These are phyloP conservation scores for Cephalopholis sonnerati DNA, from an alignment of 2,113 vertebrate genomes.

Conservation along the genomic window DNA sequence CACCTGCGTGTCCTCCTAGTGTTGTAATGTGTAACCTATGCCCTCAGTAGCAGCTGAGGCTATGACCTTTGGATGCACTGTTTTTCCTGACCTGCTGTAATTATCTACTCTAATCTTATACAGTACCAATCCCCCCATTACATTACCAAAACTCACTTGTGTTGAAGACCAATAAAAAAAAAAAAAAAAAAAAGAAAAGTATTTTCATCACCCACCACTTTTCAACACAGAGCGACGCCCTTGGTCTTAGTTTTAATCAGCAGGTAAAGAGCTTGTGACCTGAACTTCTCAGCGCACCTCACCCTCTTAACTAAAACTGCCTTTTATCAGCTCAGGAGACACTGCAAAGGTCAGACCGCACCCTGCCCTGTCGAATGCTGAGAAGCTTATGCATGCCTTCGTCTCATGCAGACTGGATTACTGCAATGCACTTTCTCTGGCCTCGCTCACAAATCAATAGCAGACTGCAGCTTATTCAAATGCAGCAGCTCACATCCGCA, in stretches of 20 bases:
- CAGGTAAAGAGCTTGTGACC: background rate
- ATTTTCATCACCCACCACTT: too few relatives aligned
- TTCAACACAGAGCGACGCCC: background rate
- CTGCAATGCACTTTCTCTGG: slow-evolving; percentile 54
- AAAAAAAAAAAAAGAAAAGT: too few relatives aligned
- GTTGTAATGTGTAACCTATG: too few relatives aligned
- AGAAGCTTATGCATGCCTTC: slow-evolving; percentile 29
- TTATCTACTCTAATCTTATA: too few relatives aligned
- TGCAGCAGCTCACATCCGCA: slow-evolving; percentile 20
- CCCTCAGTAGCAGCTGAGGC: too few relatives aligned
- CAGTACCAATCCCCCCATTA: too few relatives aligned
- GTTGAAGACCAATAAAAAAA: too few relatives aligned
- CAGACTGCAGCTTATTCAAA: slow-evolving; percentile 55
- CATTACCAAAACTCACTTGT: too few relatives aligned
- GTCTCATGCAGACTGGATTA: slow-evolving; percentile 66
- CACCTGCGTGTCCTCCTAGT: too few relatives aligned
- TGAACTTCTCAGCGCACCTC: slow-evolving; percentile 3
- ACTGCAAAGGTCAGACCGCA: slow-evolving; percentile 28
- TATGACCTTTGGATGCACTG: too few relatives aligned
- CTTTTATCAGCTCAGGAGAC: slow-evolving; percentile 39
- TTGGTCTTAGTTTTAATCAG: background rate
- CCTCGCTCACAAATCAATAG: slow-evolving; percentile 57
- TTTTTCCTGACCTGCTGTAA: too few relatives aligned
- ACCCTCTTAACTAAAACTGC: slow-evolving; percentile 21
- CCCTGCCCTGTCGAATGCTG: slow-evolving; percentile 1